Evolutionary conservation across 2,113 vertebrate species (phyloP), one percentile per base, ranked within the genome.

Genomic region (Brachyistius frenatus): DNA sequence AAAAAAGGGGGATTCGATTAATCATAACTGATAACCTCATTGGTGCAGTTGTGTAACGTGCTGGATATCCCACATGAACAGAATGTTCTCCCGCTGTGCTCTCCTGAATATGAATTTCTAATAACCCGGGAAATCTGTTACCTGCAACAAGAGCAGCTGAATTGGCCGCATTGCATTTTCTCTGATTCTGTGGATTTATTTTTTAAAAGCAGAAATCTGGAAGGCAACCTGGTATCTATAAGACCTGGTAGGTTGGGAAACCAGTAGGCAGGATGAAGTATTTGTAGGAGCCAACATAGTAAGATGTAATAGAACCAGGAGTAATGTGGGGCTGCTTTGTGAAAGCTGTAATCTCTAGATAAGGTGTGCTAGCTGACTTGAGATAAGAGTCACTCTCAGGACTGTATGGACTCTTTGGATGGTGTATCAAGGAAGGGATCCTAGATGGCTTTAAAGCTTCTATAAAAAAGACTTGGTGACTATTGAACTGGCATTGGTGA

Each of bases 321-420:
- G 50, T 68, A 55, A 87, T 64, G 63, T 46, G 14, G 49, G 52
- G 33, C 50, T 72, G 66, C 56, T 81, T 36, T 52, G n/a, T 36
- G 66, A 65, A 46, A 50, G 67, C 61, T 81, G 54, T 72, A 72
- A 77, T 84, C 80, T 83, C 30, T 46, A 55, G 64, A 89, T 78
- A 76, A 76, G 73, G 50, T 82, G 54, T 76, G 37, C 76, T 81
- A 55, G 71, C 56, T 63, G 65, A 80, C 76, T 52, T 36, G 64
- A 73, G 81, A 88, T 83, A 81, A 89, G 73, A 68, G 53, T 56
- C 66, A 78, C 66, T 78, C 36, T 4, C 64, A 47, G 52, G 58
- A 74, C 65, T 52, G 10, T 64, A 37, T 64, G 39, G 49, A 66
- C 78, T 73, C 33, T 66, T 77, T 81, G 74, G 79, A 80, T 80